phyloP scores from a whole-genome alignment of 2,113 vertebrate genomes.

The Hemichromis elongatus region DNA sequence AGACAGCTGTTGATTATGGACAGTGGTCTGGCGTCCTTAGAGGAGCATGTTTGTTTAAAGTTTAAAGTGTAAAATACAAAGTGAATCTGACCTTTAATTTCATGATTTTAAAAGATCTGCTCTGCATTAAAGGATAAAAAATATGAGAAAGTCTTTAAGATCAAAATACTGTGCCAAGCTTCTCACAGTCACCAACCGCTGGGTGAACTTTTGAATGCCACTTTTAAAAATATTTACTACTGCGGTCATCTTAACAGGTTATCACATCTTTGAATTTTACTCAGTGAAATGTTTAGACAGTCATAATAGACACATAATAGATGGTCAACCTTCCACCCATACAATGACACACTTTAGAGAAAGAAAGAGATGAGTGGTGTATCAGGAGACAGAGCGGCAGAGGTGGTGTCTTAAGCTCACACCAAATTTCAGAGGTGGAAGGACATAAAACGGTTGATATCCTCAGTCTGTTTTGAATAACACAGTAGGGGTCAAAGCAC shows the following conservation, averaged over 20 bases:
- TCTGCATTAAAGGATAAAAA: neutral
- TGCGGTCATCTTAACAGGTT: neutral
- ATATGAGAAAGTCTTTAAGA: neutral
- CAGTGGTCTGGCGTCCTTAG: neutral
- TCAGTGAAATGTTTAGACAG: neutral
- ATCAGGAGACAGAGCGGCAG: neutral
- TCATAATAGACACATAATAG: neutral
- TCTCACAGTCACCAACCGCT: neutral
- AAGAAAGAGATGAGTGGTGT: neutral
- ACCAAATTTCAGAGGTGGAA: neutral
- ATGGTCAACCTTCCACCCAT: neutral
- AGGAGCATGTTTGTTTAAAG: neutral
- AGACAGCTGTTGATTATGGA: neutral
- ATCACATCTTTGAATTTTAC: neutral
- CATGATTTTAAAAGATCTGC: neutral
- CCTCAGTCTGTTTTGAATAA: slow-evolving; percentile 8
- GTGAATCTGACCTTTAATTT: neutral
- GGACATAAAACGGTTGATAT: neutral
- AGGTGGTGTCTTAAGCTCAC: neutral
- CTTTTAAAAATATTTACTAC: neutral
- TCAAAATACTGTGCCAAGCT: neutral
- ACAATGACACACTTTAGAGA: neutral
- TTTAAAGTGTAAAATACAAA: neutral
- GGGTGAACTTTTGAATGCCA: neutral
- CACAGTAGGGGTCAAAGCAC: neutral